Conservation (phyloP, 2,113 vertebrate species). For the Rissa tridactyla region DNA sequence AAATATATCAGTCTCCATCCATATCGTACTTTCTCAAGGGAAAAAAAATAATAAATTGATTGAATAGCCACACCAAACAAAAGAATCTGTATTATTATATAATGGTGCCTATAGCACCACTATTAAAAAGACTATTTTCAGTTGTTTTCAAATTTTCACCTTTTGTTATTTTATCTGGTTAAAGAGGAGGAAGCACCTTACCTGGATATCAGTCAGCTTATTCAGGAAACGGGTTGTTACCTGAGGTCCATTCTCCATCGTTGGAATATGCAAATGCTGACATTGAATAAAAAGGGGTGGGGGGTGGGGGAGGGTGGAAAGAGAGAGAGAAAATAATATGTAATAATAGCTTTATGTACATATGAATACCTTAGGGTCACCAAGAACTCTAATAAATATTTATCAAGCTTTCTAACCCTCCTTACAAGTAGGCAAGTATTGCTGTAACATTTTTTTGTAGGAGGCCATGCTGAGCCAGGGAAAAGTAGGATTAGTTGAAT, state of each 20-base stretch:
- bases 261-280: conserved; percentile 81
- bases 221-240: conserved; percentile 77
- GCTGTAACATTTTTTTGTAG: not conserved
- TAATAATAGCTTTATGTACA: not conserved
- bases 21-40: not conserved
- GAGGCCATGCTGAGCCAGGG: not conserved
- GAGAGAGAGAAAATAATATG: not conserved
- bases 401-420: not conserved
- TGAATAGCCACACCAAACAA: not conserved
- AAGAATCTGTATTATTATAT: not conserved
- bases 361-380: not conserved
- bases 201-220: conserved; percentile 82
- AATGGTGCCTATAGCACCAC: not conserved
- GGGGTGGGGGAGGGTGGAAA: not conserved
- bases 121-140: not conserved
- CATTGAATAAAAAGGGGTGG: not conserved
- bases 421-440: not conserved
- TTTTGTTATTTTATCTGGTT: not conserved
- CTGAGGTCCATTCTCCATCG: conserved; percentile 77
- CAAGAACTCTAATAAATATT: not conserved
- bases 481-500: not conserved
- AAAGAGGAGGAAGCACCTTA: conserved; percentile 44
- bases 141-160: not conserved
- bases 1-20: not conserved
- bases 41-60: not conserved